Base-by-base conservation (phyloP, 2,888 invertebrate genomes). In the Mongoloraphidia duomilia region DNA sequence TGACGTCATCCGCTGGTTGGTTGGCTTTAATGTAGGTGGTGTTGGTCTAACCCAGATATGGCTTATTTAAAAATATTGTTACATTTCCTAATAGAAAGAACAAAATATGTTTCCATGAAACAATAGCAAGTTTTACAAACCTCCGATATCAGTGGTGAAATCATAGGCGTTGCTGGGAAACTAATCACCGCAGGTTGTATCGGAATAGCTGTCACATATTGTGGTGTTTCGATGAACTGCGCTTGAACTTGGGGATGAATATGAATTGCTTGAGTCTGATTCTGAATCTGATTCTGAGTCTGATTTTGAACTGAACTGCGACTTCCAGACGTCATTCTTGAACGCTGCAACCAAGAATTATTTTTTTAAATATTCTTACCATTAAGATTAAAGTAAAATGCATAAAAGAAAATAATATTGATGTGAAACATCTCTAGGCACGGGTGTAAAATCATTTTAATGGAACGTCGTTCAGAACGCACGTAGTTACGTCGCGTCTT, bases 171-270 rank as follows among this genome's bases (percentile, higher is more conserved):
- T 34, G 72, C 61, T 1, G 72, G 60, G 58, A 74, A 76, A 13
- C 64, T 63, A 1, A 73, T 66, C 43, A 76, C 69, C 9, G 77
- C 67, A 2, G 76, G 73, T 54, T 76, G 79, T 52, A 79, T 66
- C 34, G 77, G 75, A 53, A 77, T 75, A 12, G 76, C 72, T 3
- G 76, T 65, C 37, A 76, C 63, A 56, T 74, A 78, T 56, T 77
- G 77, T 0, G 71, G 63, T 3, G 66, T 61, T 54, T 74, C 73
- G 46, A 73, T 55, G 50, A 70, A 72, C 5, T 65, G 62, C 34
- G 66, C 58, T 17, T 34, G 50, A 10, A 14, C 33, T 33, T 47
- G 51, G 42, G 50, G 52, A 38, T 52, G 53, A 12, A 47, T 47
- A 36, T 50, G 54, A 8, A 53, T 44, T 47, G 56, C 60, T 5